Evolutionary conservation across 92 coral and sea anemone species (phyloP), one percentile per base, ranked within the genome.

Genomic region (Nematostella vectensis): DNA sequence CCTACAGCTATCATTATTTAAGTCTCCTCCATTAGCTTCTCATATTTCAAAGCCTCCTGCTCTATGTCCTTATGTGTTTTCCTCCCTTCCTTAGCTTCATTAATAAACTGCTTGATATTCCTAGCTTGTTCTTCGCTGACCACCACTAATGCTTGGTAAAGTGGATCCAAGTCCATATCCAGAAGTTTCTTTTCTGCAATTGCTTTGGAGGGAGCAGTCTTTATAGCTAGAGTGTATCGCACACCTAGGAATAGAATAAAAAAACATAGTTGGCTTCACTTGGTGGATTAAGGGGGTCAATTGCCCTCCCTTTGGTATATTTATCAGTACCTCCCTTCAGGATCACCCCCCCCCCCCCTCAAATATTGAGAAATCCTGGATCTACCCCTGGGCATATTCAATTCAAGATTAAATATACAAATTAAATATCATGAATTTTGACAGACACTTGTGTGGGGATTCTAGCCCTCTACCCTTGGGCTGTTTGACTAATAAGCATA

Each of bases 191-290:
- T 13, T 1, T 58, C 39, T 2, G 96, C 96, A 28, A 45, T 67
- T 44, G 56, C 79, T 52, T 81, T 73, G 1, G 86, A 68, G 0
- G 86, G 60, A 8, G 96, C 77, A 65, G 76, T 62, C 70, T 87
- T 87, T 48, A 87, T 62, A 22, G 96, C 96, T 65, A 87, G 68
- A 17, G 82, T 76, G 12, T 65, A 82, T 50, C 96, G 72, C 15
- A 89, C 85, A 50, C 77, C 96, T 87, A 33, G 6, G 38, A 39
- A 4, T 11, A 18, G 25, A 37, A 27, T 6, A 31, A n/a, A 28
- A 20, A 24, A 3, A 48, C 25, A 12, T 24, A 4, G 48, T 36
- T 37, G 28, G 31, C 13, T 20, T n/a, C 51, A 60, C 28, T 47
- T 6, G n/a, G n/a, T n/a, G n/a, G n/a, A n/a, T n/a, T n/a, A n/a